A percentile compares a stretch with the other conserved stretches of the same genome.
Conservation (phyloP, 2,113 vertebrate species). For the Pseudorectes ferrugineus region DNA sequence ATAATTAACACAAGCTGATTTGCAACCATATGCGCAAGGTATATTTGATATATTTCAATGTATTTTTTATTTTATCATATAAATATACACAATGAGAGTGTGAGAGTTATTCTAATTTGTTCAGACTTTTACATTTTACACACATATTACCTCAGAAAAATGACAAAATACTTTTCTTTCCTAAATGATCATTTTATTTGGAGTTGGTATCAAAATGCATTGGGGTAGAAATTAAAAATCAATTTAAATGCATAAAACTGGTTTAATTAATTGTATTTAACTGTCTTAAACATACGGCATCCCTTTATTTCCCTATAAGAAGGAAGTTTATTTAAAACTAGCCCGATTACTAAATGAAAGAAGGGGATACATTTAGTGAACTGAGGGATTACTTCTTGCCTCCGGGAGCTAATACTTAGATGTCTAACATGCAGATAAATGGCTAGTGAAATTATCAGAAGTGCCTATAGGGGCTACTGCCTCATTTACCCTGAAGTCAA, state of each 20-base stretch:
- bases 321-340: neutral
- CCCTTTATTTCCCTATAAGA: neutral
- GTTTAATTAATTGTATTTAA: neutral
- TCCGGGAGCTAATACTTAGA: neutral
- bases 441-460: neutral
- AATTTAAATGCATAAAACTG: neutral
- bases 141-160: neutral
- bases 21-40: neutral
- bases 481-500: constrained; percentile 15
- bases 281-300: neutral
- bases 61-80: neutral
- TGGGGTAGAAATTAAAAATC: neutral
- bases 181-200: neutral
- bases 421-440: neutral
- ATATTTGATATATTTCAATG: neutral
- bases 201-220: neutral
- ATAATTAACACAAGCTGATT: neutral
- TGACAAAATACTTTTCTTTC: neutral
- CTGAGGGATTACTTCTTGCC: neutral
- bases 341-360: neutral
- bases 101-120: neutral
- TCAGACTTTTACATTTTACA: neutral
- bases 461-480: neutral
- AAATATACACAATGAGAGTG: neutral
- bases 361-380: neutral